Evolutionary conservation across 2,888 invertebrate species (phyloP).

Genomic region (Himalopsyche anomala): DNA sequence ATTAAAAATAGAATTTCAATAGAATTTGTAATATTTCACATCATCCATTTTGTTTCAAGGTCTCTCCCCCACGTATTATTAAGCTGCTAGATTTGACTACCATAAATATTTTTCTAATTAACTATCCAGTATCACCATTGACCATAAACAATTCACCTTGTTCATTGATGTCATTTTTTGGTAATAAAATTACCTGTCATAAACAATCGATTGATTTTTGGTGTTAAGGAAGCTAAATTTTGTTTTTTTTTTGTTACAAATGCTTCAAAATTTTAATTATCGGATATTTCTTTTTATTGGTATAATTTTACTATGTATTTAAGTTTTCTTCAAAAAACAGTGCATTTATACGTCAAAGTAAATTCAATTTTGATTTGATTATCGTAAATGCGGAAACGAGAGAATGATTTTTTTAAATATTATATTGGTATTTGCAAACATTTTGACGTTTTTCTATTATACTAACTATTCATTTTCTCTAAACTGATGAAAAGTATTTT

Average conservation of each 20-base stretch:
- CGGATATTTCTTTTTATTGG: too few relatives aligned
- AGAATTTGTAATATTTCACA: neutral
- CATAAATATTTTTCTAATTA: constrained; percentile 17
- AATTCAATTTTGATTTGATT: too few relatives aligned
- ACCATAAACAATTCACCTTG: neutral
- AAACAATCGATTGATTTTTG: neutral
- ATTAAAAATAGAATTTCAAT: neutral
- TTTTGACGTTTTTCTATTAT: too few relatives aligned
- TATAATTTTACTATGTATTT: too few relatives aligned
- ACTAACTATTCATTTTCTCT: too few relatives aligned
- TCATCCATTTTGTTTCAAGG: neutral
- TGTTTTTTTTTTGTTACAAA: neutral
- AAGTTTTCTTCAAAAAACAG: too few relatives aligned
- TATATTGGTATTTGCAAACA: too few relatives aligned
- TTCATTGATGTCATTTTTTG: neutral
- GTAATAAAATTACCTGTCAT: neutral
- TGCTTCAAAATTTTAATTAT: too few relatives aligned
- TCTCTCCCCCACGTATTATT: neutral
- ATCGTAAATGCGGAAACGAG: too few relatives aligned
- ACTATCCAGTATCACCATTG: neutral
- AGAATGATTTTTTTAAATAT: too few relatives aligned
- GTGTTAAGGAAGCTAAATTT: constrained; percentile 9
- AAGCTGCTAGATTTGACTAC: neutral
- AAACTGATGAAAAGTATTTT: too few relatives aligned
- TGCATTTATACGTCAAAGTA: too few relatives aligned